phyloP scores from a whole-genome alignment of 2,113 vertebrate species.

The Camelus bactrianus region DNA sequence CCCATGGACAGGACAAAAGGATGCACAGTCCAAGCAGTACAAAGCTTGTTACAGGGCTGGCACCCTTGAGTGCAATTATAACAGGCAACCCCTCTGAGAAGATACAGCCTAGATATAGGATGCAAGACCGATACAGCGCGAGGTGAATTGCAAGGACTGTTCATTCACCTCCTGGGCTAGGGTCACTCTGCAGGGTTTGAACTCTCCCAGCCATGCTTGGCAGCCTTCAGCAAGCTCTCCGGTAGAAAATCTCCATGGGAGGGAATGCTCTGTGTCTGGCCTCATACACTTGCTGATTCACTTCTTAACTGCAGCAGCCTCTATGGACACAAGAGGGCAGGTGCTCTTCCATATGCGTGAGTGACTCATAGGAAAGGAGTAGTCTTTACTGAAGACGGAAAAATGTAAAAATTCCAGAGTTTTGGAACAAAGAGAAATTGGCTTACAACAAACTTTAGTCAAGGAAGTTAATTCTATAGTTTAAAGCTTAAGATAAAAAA shows the following conservation, averaged over 20 bases:
- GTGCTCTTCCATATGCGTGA: neutral
- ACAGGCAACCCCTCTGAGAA: neutral
- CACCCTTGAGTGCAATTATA: neutral
- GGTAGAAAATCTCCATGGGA: neutral
- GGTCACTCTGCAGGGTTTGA: neutral
- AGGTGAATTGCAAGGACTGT: neutral
- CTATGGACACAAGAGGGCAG: conserved; percentile 73
- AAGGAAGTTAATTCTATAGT: neutral
- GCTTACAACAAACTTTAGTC: neutral
- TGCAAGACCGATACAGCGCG: neutral
- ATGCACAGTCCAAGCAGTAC: neutral
- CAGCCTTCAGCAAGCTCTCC: neutral
- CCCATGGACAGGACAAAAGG: neutral
- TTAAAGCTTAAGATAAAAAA: neutral
- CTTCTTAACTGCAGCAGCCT: neutral
- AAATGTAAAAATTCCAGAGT: neutral
- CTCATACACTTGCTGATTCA: neutral
- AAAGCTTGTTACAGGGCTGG: neutral
- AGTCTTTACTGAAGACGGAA: neutral
- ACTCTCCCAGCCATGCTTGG: neutral
- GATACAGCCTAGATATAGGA: neutral
- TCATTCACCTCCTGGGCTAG: neutral
- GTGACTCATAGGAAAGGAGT: neutral
- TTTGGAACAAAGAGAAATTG: neutral
- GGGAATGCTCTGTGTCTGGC: neutral